Evolutionary conservation across 2,888 invertebrate genomes (phyloP).

Genomic region (Lasius platythorax): DNA sequence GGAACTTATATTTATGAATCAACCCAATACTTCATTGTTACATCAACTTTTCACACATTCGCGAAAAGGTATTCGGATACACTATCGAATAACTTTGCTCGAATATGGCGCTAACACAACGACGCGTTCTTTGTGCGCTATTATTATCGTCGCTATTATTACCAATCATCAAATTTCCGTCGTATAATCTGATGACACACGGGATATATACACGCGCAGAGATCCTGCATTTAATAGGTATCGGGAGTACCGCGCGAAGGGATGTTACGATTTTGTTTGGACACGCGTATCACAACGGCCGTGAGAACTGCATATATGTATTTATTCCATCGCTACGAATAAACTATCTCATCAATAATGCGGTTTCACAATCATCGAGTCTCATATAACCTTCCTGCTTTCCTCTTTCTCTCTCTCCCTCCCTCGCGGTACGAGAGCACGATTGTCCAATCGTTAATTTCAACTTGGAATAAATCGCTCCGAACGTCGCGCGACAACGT

Average conservation of each 20-base stretch:
- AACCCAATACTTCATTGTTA: too few relatives aligned
- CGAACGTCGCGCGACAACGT: slow-evolving; percentile 49
- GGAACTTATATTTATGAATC: too few relatives aligned
- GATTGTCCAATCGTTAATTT: slow-evolving; percentile 49
- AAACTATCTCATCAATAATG: slow-evolving; percentile 33
- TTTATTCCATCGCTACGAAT: not conserved
- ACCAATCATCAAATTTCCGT: slow-evolving; percentile 3
- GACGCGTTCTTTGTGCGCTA: not conserved
- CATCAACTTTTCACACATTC: too few relatives aligned
- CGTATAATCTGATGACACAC: not conserved
- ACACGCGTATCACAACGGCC: not conserved
- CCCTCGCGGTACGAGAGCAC: not conserved
- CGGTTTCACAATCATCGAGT: slow-evolving; percentile 21
- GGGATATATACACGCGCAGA: not conserved
- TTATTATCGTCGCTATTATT: not conserved
- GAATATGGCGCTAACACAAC: not conserved
- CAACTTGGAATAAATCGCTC: slow-evolving; percentile 53
- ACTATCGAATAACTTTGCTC: not conserved
- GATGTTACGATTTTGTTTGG: not conserved
- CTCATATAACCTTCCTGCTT: slow-evolving; percentile 17
- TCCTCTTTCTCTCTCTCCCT: not conserved
- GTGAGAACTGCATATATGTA: slow-evolving; percentile 1
- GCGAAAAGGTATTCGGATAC: too few relatives aligned
- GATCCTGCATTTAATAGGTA: not conserved
- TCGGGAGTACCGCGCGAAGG: not conserved